Evolutionary conservation across 1,140 invertebrate species (phyloP), one percentile per base, ranked within the genome.

Genomic region (Protaetia brevitarsis): DNA sequence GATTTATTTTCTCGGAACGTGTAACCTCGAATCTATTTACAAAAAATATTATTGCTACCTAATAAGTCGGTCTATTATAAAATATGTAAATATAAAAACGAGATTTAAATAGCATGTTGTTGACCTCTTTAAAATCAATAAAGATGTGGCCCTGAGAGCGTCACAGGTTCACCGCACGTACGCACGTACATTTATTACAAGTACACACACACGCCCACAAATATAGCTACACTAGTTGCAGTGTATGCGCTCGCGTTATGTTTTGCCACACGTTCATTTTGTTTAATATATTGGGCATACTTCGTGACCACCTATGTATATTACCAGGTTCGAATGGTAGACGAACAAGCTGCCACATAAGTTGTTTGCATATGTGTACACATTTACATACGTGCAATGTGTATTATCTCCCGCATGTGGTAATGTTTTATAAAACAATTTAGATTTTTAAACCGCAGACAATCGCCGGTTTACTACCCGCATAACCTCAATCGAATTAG

Each of bases 61-160:
- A 37, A 37, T 37, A 37, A 37, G 34, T 16, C 34, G 16, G 34
- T 16, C n/a, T 37, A 16, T 37, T 37, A 19, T 45, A 45, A 45
- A 45, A 45, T 45, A 45, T 45, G 41, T 45, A 45, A 45, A 45
- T 45, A 45, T 7, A 5, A 45, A 45, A 45, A 45, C 41, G 41
- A 19, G 13, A 45, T 45, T 45, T 45, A 45, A 37, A 37, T 37
- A 37, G 5, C 34, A 37, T 37, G 34, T 37, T 37, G 34, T 37
- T 37, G 34, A 37, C 34, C 34, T 37, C 34, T 37, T 37, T 37
- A 37, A 37, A 37, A 37, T 37, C 34, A 37, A 37, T 37, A 37
- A 45, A 45, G 13, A 45, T 45, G 10, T 45, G 41, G 41, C 41
- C 41, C 41, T 45, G 41, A 45, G 16, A 45, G 41, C 41, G 23